Base-by-base conservation (phyloP, 2,797 vertebrate genomes). In the Rhinogobio ventralis region DNA sequence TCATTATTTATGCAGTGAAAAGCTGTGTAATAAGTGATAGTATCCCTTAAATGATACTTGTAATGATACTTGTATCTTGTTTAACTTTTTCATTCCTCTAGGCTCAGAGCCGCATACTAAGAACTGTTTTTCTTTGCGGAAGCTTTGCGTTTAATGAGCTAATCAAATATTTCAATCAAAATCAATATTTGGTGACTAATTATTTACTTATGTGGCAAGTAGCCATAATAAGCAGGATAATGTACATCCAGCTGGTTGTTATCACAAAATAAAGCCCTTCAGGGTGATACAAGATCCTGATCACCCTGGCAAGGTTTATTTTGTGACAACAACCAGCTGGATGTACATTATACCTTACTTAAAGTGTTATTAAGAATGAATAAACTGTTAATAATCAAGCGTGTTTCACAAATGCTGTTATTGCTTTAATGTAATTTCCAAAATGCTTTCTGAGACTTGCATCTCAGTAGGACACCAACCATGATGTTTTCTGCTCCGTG, bases 401-500 rank as follows among this genome's bases (percentile, higher is more conserved):
- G 8, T 51, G 49, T 68, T 77, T 75, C 28, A 71, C 76, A 71
- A 78, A 4, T 45, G 76, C 79, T 82, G 45, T 81, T 51, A 79
- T 78, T 83, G 74, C 62, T 39, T 67, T 57, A n/a, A 45, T 20
- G 82, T 86, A 85, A 87, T 85, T 83, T 80, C 67, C 30, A 0
- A 39, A 79, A 76, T 51, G 28, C 68, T 55, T 83, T 86, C 83
- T 39, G 57, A 81, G 72, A 76, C 49, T 46, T 64, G 49, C 39
- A 57, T 79, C 78, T 87, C 64, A 53, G 55, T 39, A 46, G 42
- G 51, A 67, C 30, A 30, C 45, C 19, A 33, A 33, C 82, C 42
- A 67, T 72, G 55, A 81, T 72, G 72, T 68, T 53, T 73, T 71
- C 30, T 66, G 84, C 76, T 83, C 85, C 57, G 46, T 66, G 64